Conservation (phyloP, 2,113 vertebrate genomes). For the Micronisus gabar region DNA sequence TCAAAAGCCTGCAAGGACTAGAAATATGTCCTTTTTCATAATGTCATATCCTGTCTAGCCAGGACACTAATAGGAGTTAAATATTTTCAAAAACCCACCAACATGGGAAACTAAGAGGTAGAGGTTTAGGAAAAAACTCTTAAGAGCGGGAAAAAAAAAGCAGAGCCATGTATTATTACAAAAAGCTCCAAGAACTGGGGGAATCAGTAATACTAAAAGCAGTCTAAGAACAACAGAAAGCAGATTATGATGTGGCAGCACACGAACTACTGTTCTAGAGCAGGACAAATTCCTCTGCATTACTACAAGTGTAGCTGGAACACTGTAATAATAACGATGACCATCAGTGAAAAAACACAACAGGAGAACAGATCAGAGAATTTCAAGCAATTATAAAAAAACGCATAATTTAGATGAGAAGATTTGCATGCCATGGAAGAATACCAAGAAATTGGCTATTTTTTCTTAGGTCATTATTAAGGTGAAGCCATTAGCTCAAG, state of each 20-base stretch:
- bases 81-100: slow-evolving; percentile 30
- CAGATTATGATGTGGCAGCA: neutral
- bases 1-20: neutral
- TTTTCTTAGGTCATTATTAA: neutral
- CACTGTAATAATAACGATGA: neutral
- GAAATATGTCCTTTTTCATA: neutral
- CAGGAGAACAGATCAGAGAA: neutral
- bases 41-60: neutral
- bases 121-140: neutral
- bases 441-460: neutral
- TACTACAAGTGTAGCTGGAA: neutral
- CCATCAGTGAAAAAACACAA: neutral
- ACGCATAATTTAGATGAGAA: neutral
- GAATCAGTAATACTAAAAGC: neutral
- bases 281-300: neutral
- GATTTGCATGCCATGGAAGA: neutral
- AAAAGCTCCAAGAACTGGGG: neutral
- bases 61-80: neutral
- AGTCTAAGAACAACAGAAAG: neutral
- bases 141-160: neutral
- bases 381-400: neutral
- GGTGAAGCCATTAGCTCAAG: neutral
- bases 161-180: neutral
- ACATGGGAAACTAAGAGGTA: slow-evolving; percentile 49
- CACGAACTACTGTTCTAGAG: neutral